These are phyloP conservation scores for Smithornis capensis DNA, from an alignment of 2,113 vertebrate species.

Conservation along the genomic window DNA sequence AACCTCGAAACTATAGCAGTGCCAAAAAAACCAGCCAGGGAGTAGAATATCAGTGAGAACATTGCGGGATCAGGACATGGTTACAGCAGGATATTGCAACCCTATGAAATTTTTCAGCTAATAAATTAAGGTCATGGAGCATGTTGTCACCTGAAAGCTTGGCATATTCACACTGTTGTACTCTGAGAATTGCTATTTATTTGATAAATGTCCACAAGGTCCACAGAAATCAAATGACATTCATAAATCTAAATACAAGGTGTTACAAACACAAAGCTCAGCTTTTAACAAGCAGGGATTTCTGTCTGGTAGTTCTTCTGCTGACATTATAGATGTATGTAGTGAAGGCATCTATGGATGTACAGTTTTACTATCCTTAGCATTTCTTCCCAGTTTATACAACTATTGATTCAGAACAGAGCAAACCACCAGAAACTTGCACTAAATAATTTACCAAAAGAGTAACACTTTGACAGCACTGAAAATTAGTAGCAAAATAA, in stretches of 20 bases:
- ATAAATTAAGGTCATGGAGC: constrained; percentile 7
- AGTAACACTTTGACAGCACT: not conserved
- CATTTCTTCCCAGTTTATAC: not conserved
- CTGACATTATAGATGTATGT: not conserved
- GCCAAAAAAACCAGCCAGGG: not conserved
- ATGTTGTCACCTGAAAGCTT: not conserved
- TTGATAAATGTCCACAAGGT: constrained; percentile 15
- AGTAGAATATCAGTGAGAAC: not conserved
- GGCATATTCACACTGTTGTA: not conserved
- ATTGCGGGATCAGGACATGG: rapidly evolving
- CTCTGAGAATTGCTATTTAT: constrained; percentile 2
- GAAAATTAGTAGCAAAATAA: not conserved
- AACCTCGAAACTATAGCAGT: not conserved
- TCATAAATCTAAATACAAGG: constrained; percentile 21
- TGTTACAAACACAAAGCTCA: not conserved
- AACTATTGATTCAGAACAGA: not conserved
- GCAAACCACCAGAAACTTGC: not conserved
- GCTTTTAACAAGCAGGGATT: constrained; percentile 13
- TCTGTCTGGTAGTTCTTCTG: not conserved
- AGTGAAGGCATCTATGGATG: not conserved
- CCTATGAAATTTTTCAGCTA: not conserved
- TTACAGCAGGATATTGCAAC: not conserved
- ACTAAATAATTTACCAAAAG: not conserved
- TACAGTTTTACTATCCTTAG: not conserved
- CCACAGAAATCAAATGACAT: not conserved